These are phyloP conservation scores for Agapornis roseicollis DNA, from an alignment of 2,113 vertebrate genomes.

Conservation along the genomic window DNA sequence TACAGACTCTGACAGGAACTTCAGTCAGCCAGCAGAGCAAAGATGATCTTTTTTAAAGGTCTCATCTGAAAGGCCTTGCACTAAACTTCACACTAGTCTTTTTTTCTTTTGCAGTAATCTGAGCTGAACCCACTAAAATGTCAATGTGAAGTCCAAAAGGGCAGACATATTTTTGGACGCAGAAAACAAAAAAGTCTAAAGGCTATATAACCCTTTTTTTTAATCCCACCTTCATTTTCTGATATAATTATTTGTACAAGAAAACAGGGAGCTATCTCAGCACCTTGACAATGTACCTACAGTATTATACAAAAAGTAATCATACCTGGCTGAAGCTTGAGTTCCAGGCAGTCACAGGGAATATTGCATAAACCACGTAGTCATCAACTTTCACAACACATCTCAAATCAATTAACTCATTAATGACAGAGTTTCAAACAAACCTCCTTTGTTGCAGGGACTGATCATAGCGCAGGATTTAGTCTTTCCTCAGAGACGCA, in stretches of 20 bases:
- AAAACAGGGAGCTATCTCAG: background rate
- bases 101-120: background rate
- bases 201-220: background rate
- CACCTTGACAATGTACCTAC: background rate
- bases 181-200: background rate
- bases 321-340: background rate
- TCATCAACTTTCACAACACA: background rate
- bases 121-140: background rate
- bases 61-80: background rate
- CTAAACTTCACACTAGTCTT: background rate
- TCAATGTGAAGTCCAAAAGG: background rate
- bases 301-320: background rate
- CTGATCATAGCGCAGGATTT: background rate
- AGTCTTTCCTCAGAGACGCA: background rate
- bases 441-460: background rate
- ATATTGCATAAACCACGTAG: background rate
- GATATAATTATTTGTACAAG: background rate
- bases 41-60: background rate
- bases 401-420: background rate
- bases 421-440: background rate
- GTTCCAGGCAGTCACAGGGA: background rate
- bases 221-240: background rate
- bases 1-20: background rate
- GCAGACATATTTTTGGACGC: background rate
- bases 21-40: background rate